phyloP scores from a whole-genome alignment of 2,797 vertebrate species.

The Ambastaia sidthimunki region DNA sequence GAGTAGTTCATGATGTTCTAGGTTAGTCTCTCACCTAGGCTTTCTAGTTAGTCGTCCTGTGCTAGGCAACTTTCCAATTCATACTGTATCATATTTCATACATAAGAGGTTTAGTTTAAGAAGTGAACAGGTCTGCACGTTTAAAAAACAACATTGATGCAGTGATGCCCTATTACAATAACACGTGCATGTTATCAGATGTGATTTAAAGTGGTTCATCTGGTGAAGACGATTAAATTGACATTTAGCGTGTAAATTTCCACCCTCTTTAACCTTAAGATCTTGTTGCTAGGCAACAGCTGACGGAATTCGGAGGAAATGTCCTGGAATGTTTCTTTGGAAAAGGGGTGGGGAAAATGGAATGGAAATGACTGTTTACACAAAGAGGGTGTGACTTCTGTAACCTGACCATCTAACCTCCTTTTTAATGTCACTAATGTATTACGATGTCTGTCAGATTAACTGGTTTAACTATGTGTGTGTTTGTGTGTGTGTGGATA shows the following conservation, averaged over 20 bases:
- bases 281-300: slow-evolving; percentile 81
- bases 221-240: slow-evolving; percentile 43
- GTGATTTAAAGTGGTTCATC: slow-evolving; percentile 12
- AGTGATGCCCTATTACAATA: neutral
- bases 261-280: slow-evolving; percentile 65
- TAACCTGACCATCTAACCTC: neutral
- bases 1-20: neutral
- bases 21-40: too few species aligned
- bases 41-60: neutral
- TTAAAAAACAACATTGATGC: neutral
- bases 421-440: neutral
- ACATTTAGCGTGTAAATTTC: slow-evolving; percentile 58
- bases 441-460: neutral
- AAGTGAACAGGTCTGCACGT: slow-evolving; percentile 1
- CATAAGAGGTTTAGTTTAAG: neutral
- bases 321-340: slow-evolving; percentile 61
- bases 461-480: neutral
- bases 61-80: neutral
- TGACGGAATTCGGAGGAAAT: slow-evolving; percentile 72
- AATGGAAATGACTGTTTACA: neutral
- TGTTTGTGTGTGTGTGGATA: neutral
- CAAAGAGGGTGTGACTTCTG: neutral
- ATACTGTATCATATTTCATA: neutral
- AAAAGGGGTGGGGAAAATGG: neutral
- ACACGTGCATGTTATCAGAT: neutral